A percentile compares a stretch with the other conserved stretches of the same genome.
phyloP scores from a whole-genome alignment of 2,797 vertebrate genomes.

The Pipistrellus nathusii region DNA sequence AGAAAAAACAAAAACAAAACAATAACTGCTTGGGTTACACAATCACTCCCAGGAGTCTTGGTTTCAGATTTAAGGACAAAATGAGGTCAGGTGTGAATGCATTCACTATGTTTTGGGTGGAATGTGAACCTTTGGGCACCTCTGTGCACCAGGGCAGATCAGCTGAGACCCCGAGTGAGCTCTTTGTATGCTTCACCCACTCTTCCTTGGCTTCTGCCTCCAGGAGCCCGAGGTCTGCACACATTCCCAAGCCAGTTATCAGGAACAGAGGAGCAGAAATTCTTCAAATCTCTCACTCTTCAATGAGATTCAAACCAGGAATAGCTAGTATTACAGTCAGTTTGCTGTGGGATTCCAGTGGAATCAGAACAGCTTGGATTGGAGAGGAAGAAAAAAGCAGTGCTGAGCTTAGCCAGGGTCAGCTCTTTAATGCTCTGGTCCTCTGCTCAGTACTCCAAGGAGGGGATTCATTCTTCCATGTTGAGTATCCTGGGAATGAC shows the following conservation, averaged over 20 bases:
- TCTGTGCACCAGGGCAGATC: not conserved
- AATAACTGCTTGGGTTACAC: slow-evolving; percentile 50
- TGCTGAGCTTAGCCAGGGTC: not conserved
- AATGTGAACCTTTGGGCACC: not conserved
- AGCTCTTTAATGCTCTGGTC: not conserved
- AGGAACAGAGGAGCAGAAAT: slow-evolving; percentile 15
- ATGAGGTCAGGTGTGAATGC: slow-evolving; percentile 38
- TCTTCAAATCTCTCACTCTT: not conserved
- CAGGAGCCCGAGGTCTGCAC: not conserved
- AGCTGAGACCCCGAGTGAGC: not conserved
- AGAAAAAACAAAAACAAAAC: not conserved
- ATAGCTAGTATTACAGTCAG: not conserved
- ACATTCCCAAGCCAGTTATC: not conserved
- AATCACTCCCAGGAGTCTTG: slow-evolving; percentile 47
- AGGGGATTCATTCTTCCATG: not conserved
- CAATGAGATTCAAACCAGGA: not conserved
- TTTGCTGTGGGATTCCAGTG: not conserved
- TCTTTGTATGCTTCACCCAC: not conserved
- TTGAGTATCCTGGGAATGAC: not conserved
- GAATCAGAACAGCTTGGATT: not conserved
- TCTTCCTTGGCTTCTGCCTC: not conserved
- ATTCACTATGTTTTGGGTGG: slow-evolving; percentile 36
- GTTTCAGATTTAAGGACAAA: slow-evolving; percentile 66
- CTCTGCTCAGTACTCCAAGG: not conserved
- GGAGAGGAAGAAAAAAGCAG: not conserved